phyloP scores from a whole-genome alignment of 2,888 invertebrate species.

The Ectemnius continuus region DNA sequence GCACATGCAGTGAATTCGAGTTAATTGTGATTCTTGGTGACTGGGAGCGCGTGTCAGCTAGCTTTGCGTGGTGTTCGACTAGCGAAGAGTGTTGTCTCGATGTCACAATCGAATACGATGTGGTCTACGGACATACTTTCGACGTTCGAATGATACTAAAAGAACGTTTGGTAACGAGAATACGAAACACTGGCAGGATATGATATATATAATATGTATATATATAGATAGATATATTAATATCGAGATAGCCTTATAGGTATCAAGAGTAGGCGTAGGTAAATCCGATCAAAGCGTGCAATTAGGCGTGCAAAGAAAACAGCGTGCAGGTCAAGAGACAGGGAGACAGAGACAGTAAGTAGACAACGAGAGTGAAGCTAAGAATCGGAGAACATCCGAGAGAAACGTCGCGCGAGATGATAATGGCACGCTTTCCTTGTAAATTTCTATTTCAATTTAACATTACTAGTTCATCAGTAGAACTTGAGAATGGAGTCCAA shows the following conservation, averaged over 20 bases:
- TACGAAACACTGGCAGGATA: conserved; percentile 50
- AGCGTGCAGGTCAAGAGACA: conserved; percentile 66
- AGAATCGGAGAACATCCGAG: conserved; percentile 47
- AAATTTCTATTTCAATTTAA: too few species aligned
- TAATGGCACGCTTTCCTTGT: too few species aligned
- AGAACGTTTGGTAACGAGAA: conserved; percentile 45
- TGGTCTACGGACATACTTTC: conserved; percentile 37
- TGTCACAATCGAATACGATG: conserved; percentile 38
- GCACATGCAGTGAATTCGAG: too few species aligned
- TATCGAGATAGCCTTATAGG: conserved; percentile 24
- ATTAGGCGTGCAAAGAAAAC: conserved; percentile 74
- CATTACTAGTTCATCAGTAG: too few species aligned
- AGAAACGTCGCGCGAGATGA: conserved; percentile 46
- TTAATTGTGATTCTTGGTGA: too few species aligned
- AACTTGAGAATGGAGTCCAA: too few species aligned
- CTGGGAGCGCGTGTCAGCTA: too few species aligned
- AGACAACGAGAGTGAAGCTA: conserved; percentile 25
- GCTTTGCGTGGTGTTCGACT: conserved; percentile 3
- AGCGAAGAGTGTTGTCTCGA: conserved; percentile 35
- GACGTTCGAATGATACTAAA: conserved; percentile 31
- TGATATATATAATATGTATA: conserved; percentile 30
- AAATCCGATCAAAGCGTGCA: conserved; percentile 72
- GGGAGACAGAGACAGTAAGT: conserved; percentile 37
- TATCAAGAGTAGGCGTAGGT: conserved; percentile 58
- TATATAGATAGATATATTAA: conserved; percentile 33